A percentile compares a stretch with the other conserved stretches of the same genome.
These are phyloP conservation scores for Diplodus sargus DNA, from an alignment of 2,797 vertebrate species.

Conservation along the genomic window DNA sequence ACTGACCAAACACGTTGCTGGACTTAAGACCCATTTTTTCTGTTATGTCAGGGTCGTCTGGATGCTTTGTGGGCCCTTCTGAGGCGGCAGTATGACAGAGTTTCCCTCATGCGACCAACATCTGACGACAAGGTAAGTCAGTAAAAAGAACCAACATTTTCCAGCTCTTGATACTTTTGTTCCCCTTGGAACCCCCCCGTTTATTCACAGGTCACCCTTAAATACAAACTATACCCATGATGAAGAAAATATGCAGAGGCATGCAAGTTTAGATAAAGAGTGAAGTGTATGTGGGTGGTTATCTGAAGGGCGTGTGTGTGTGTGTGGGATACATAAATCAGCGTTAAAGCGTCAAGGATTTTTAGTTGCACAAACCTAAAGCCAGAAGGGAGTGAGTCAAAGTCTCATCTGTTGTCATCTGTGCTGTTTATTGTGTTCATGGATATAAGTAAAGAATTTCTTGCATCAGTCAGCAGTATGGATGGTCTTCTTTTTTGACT, in stretches of 20 bases:
- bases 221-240: not conserved
- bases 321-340: slow-evolving; percentile 15
- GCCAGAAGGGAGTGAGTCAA: slow-evolving; percentile 21
- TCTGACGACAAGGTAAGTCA: slow-evolving; percentile 90
- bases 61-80: slow-evolving; percentile 96
- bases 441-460: slow-evolving; percentile 14
- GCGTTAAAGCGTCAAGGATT: not conserved
- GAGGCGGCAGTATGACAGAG: slow-evolving; percentile 91
- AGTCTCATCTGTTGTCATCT: slow-evolving; percentile 9
- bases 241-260: not conserved
- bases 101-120: slow-evolving; percentile 95
- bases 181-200: not conserved
- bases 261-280: not conserved
- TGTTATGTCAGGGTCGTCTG: slow-evolving; percentile 88
- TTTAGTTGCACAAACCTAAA: slow-evolving; percentile 3
- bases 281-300: not conserved
- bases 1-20: not conserved
- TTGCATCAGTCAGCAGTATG: slow-evolving; percentile 8
- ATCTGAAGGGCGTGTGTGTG: slow-evolving; percentile 3
- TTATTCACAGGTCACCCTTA: not conserved
- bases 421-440: slow-evolving; percentile 7
- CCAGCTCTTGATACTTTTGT: not conserved
- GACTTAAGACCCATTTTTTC: not conserved
- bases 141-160: not conserved
- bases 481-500: not conserved